Conservation (phyloP, 2,113 vertebrate species). For the Pandion haliaetus region DNA sequence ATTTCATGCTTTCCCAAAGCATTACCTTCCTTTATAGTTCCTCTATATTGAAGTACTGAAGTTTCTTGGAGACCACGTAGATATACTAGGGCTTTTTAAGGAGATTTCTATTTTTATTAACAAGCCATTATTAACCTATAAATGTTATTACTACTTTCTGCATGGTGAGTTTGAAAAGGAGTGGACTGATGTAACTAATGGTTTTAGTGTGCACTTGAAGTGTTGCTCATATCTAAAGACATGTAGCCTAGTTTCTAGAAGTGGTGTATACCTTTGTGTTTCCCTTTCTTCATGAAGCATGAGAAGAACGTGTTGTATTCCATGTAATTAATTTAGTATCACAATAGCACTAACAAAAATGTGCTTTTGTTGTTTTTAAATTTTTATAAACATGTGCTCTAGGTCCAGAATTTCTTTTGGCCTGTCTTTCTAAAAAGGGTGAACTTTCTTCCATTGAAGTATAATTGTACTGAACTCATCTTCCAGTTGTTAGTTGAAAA, state of each 20-base stretch:
- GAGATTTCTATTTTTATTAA: background rate
- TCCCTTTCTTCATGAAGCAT: background rate
- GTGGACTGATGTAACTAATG: background rate
- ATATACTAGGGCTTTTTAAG: background rate
- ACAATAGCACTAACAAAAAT: background rate
- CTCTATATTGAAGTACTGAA: background rate
- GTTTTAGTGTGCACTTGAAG: conserved; percentile 42
- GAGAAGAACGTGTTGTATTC: background rate
- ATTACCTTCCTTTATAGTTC: background rate
- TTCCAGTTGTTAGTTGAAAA: background rate
- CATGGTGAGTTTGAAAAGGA: background rate
- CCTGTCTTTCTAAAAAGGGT: background rate
- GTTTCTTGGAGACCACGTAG: accelerated
- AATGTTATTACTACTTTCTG: background rate
- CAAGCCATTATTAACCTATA: background rate
- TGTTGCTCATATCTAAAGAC: background rate
- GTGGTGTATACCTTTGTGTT: background rate
- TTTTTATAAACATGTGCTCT: background rate
- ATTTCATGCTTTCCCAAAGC: background rate
- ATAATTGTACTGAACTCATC: background rate
- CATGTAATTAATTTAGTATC: background rate
- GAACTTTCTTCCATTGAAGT: background rate
- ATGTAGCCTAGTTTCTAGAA: background rate
- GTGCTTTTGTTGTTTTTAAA: background rate
- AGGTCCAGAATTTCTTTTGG: background rate